These are phyloP conservation scores for Leptinotarsa undecemlineata DNA, from an alignment of 1,140 invertebrate species.

Conservation along the genomic window DNA sequence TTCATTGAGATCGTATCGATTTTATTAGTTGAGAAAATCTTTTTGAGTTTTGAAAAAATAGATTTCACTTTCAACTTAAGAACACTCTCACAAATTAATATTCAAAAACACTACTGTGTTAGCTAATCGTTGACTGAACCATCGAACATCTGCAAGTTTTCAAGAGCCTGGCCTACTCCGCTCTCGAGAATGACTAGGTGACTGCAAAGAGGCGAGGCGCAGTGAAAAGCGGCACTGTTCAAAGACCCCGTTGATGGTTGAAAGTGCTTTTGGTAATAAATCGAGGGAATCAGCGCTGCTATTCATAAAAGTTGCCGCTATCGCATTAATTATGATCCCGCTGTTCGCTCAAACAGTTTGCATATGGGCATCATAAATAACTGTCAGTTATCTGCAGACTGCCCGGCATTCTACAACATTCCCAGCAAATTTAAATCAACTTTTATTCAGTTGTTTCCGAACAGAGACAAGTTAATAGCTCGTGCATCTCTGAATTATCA, in stretches of 20 bases:
- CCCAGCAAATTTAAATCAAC: conserved; percentile 41
- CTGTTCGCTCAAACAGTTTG: conserved; percentile 47
- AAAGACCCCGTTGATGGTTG: conserved; percentile 45
- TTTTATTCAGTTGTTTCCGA: conserved; percentile 32
- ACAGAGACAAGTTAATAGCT: conserved; percentile 36
- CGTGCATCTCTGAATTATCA: conserved; percentile 14
- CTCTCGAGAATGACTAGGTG: conserved; percentile 37
- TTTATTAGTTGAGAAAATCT: too few species aligned
- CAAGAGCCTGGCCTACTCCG: neutral
- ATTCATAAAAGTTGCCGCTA: conserved; percentile 54
- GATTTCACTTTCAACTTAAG: too few species aligned
- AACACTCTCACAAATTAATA: too few species aligned
- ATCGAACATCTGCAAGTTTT: too few species aligned
- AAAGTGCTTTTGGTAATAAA: conserved; percentile 51
- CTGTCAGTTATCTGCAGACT: conserved; percentile 40
- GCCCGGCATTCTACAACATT: conserved; percentile 41
- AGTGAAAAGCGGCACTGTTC: conserved; percentile 43
- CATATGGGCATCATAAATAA: conserved; percentile 51
- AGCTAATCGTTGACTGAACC: too few species aligned
- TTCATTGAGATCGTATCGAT: too few species aligned
- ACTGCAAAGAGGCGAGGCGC: conserved; percentile 43
- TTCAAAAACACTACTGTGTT: too few species aligned
- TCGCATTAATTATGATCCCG: conserved; percentile 53
- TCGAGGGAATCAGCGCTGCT: conserved; percentile 51
- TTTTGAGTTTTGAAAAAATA: too few species aligned